Conservation (phyloP, 2,113 vertebrate species). For the Psophia crepitans region DNA sequence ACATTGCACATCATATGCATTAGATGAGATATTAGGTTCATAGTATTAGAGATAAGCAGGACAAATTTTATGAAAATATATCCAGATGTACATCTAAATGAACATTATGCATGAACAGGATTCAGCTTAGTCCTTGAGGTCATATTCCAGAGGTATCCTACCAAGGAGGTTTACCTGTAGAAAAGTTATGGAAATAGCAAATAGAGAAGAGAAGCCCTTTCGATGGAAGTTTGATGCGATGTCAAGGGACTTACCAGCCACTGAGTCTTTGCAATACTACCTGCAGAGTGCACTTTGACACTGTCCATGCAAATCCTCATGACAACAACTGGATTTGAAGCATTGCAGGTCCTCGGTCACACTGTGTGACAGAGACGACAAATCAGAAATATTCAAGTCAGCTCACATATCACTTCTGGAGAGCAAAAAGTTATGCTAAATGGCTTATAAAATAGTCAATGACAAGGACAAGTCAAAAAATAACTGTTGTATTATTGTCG, state of each 20-base stretch:
- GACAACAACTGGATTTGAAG: neutral
- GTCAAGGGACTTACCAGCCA: neutral
- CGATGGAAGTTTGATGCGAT: neutral
- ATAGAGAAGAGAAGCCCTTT: neutral
- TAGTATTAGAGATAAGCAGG: neutral
- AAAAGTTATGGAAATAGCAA: neutral
- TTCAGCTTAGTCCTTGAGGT: neutral
- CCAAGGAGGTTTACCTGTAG: neutral
- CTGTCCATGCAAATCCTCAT: neutral
- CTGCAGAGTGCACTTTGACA: neutral
- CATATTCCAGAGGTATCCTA: neutral
- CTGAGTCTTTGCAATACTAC: neutral
- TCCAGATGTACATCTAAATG: neutral
- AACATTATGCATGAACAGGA: neutral
- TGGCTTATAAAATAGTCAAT: neutral
- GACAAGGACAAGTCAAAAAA: neutral
- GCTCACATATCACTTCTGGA: neutral
- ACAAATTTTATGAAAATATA: neutral
- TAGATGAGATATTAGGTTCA: neutral
- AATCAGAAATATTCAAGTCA: neutral
- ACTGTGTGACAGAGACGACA: neutral
- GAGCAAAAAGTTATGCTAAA: neutral
- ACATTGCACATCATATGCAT: neutral
- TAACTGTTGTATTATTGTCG: neutral
- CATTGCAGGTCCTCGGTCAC: neutral